Evolutionary conservation across 2,888 invertebrate species (phyloP).

Genomic region (Drosophila demipolita): DNA sequence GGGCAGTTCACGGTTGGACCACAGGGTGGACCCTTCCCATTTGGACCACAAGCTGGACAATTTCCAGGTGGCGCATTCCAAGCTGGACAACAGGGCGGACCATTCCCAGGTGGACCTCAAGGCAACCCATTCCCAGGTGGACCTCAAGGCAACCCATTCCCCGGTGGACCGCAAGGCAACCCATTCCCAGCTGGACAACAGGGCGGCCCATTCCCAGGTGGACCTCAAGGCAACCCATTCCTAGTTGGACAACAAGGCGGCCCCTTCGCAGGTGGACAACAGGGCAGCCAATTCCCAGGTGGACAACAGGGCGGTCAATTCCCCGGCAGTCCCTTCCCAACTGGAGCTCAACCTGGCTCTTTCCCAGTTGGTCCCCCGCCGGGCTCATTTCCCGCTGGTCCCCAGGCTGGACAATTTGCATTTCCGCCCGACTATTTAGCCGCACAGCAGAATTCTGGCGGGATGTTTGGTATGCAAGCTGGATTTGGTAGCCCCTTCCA

Average conservation of each 20-base stretch:
- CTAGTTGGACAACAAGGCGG: slow-evolving; percentile 7
- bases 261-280: slow-evolving; percentile 26
- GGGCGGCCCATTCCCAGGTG: slow-evolving; percentile 9
- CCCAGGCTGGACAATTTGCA: slow-evolving; percentile 24
- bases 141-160: slow-evolving; percentile 16
- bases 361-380: slow-evolving; percentile 25
- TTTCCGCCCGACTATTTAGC: slow-evolving; percentile 56
- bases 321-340: background rate
- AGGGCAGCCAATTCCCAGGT: slow-evolving; percentile 9
- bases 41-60: slow-evolving; percentile 21
- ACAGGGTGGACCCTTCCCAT: slow-evolving; percentile 3
- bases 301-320: slow-evolving; percentile 22
- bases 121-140: slow-evolving; percentile 10
- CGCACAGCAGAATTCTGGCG: slow-evolving; percentile 39
- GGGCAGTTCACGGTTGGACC: slow-evolving; percentile 19
- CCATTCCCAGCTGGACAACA: slow-evolving; percentile 15
- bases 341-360: slow-evolving; percentile 15
- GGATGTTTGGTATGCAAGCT: slow-evolving; percentile 40
- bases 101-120: slow-evolving; percentile 2
- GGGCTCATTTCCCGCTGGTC: slow-evolving; percentile 13
- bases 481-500: slow-evolving; percentile 54
- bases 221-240: background rate
- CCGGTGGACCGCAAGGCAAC: slow-evolving; percentile 17
- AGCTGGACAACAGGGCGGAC: slow-evolving; percentile 13
- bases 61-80: slow-evolving; percentile 16